These are phyloP conservation scores for Lithodes maja DNA, from an alignment of 2,888 invertebrate genomes.

Conservation along the genomic window DNA sequence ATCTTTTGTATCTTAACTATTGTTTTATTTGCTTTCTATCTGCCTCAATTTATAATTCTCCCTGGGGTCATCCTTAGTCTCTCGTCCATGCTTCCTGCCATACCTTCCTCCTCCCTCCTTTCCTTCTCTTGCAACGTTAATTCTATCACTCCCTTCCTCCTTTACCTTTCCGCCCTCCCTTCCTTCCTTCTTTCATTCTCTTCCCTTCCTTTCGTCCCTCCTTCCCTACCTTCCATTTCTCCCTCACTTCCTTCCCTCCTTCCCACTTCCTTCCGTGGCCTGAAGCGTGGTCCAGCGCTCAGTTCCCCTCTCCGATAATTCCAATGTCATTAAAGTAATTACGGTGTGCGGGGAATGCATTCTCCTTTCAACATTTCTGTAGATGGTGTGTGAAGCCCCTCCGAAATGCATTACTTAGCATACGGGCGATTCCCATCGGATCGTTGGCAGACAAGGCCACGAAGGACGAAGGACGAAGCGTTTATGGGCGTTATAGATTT, in stretches of 20 bases:
- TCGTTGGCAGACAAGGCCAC: no score
- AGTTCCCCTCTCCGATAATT: conserved; percentile 14
- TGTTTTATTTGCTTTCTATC: not conserved
- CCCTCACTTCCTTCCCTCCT: not conserved
- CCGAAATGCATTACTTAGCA: conserved; percentile 14
- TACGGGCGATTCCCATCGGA: not conserved
- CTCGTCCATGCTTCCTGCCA: conserved; percentile 10
- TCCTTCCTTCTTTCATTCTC: not conserved
- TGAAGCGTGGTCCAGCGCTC: not conserved
- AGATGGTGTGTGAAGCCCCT: conserved; percentile 13
- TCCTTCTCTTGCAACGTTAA: not conserved
- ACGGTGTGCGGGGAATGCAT: conserved; percentile 14
- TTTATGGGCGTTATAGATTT: no score
- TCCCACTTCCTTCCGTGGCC: not conserved
- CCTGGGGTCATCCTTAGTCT: not conserved
- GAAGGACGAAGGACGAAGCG: no score
- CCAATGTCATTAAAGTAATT: conserved; percentile 20
- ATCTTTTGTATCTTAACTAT: not conserved
- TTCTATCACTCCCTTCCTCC: not conserved
- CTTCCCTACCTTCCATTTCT: no score
- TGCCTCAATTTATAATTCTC: not conserved
- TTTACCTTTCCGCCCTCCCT: not conserved
- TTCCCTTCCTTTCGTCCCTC: no score
- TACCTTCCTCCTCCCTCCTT: not conserved
- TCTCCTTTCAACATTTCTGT: conserved; percentile 17